phyloP scores from a whole-genome alignment of 2,888 invertebrate genomes.

The Troilus luridus region DNA sequence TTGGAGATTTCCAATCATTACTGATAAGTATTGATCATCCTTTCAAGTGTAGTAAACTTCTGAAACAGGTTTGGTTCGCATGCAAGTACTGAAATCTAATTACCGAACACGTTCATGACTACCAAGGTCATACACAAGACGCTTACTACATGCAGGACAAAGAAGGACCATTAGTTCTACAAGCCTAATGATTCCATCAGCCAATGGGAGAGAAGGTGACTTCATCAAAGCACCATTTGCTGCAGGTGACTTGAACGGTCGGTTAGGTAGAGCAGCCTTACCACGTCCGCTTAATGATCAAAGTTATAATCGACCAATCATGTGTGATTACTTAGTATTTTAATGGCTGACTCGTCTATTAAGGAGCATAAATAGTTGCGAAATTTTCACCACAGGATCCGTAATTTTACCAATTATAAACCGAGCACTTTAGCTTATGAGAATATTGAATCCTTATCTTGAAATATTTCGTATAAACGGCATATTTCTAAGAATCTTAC shows the following conservation, averaged over 20 bases:
- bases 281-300: not conserved
- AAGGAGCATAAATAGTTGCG: not conserved
- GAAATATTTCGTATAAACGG: too few relatives aligned
- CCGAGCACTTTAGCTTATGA: not conserved
- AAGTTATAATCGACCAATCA: constrained; percentile 17
- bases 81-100: not conserved
- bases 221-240: constrained; percentile 33
- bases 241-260: constrained; percentile 42
- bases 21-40: not conserved
- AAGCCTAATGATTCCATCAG: not conserved
- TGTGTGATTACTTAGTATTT: constrained; percentile 1
- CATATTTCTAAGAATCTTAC: too few relatives aligned
- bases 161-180: constrained; percentile 12
- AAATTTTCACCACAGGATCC: not conserved
- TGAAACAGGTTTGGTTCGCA: not conserved
- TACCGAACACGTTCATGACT: not conserved
- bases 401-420: not conserved
- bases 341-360: constrained; percentile 8
- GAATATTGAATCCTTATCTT: not conserved
- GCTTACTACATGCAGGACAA: not conserved
- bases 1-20: too few relatives aligned
- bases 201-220: constrained; percentile 13
- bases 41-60: not conserved
- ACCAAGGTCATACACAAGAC: not conserved
- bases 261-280: constrained; percentile 32